A percentile compares a stretch with the other conserved stretches of the same genome.
Evolutionary conservation across 2,797 vertebrate species (phyloP).

Genomic region (Melanotaenia trifasciata): DNA sequence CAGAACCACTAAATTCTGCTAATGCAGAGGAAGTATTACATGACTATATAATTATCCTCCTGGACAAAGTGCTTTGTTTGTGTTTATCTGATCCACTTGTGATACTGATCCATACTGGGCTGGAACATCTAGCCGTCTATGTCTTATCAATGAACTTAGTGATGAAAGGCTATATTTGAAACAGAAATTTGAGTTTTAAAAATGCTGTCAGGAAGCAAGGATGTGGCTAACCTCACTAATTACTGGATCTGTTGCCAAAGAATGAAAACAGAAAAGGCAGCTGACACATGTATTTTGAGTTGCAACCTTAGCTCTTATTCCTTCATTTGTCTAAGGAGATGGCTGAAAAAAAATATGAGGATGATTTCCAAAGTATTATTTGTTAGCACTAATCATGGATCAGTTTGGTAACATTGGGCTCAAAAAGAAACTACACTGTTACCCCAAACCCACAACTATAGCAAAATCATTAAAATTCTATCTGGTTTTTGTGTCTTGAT

Average conservation of each 20-base stretch:
- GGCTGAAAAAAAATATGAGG: conserved; percentile 38
- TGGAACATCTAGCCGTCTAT: conserved; percentile 51
- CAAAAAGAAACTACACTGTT: conserved; percentile 36
- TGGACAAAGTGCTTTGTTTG: conserved; percentile 72
- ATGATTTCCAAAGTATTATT: conserved; percentile 23
- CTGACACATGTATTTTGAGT: conserved; percentile 69
- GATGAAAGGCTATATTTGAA: conserved; percentile 68
- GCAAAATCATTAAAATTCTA: conserved; percentile 11
- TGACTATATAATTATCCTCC: conserved; percentile 73
- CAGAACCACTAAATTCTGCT: conserved; percentile 54
- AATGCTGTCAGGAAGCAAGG: conserved; percentile 71
- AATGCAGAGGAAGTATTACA: conserved; percentile 71
- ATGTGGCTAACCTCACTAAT: conserved; percentile 77
- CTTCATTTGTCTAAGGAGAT: conserved; percentile 54
- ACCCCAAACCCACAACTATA: conserved; percentile 20
- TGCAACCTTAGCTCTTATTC: conserved; percentile 57
- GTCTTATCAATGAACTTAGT: conserved; percentile 61
- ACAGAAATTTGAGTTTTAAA: conserved; percentile 62
- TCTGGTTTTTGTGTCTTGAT: conserved; percentile 32
- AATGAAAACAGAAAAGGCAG: conserved; percentile 57
- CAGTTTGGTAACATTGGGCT: conserved; percentile 5
- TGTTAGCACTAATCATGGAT: conserved; percentile 34
- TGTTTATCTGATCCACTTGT: conserved; percentile 75
- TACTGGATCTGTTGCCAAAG: conserved; percentile 69
- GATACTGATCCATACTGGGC: conserved; percentile 63